Base-by-base conservation (phyloP, 2,888 invertebrate genomes). In the Dicranocentrus wangi region DNA sequence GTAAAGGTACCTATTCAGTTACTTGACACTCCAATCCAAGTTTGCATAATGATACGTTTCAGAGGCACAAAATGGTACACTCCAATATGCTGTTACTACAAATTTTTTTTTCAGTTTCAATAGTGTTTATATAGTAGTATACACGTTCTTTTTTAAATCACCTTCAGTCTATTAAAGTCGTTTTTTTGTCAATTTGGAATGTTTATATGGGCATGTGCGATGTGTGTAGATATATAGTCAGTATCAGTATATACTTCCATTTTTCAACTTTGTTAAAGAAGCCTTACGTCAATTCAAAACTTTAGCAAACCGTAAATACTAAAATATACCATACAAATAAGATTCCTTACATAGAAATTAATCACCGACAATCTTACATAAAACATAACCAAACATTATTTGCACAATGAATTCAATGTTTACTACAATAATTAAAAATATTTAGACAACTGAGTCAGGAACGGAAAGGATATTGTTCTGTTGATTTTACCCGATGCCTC, bases 81-180 rank as follows among this genome's bases (percentile, higher is more conserved):
- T 28, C 19, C 19, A 17, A 53, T 25, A 70, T 55, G 21, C 19
- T 17, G 39, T 21, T 17, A 27, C 39, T 8, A 10, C n/a, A 51
- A n/a, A 68, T 66, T 32, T 60, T 43, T 58, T 58, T 27, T 42
- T 42, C 42, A 42, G 28, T 71, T 51, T 7, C 10, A 68, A 32
- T 70, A 23, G 21, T 25, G 15, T 47, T 23, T 55, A 55, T 3
- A n/a, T 47, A 47, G 5, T 63, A 61, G 53, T 63, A 70, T 65
- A 70, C 65, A 63, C 71, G 66, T 47, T 58, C 27, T 28, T 65
- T 70, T 42, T 42, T 32, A 42, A 66, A 58, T 71, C 71, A 60
- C 70, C 53, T 71, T 79, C 79, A 79, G 79, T 79, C 79, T 79
- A 69, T 78, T 51, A 79, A 66, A 79, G 71, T 79, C 79, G 71